Conservation (phyloP, 2,888 invertebrate species). For the Lepeophtheirus nordmannii region DNA sequence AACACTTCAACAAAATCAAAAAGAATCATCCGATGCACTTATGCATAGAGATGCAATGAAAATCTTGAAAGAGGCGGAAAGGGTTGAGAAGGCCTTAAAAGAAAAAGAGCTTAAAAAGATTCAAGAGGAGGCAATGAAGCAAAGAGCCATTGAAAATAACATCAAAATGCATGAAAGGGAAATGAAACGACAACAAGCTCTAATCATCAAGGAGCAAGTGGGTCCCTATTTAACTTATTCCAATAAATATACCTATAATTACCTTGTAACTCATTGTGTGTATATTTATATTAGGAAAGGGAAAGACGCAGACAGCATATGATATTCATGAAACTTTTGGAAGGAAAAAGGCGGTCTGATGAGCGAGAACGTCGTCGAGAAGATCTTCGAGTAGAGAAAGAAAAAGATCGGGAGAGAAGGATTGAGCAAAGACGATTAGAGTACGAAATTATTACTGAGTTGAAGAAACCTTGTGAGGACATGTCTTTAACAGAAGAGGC, state of each 20-base stretch:
- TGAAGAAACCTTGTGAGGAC: conserved; percentile 79
- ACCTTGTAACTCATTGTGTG: conserved; percentile 9
- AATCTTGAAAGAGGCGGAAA: not conserved
- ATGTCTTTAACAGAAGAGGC: conserved; percentile 46
- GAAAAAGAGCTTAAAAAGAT: conserved; percentile 6
- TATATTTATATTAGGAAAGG: conserved; percentile 47
- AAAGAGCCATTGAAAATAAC: conserved; percentile 68
- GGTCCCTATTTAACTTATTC: conserved; percentile 30
- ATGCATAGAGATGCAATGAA: not conserved
- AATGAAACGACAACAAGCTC: conserved; percentile 66
- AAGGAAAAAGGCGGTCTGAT: conserved; percentile 68
- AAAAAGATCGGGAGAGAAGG: conserved; percentile 72
- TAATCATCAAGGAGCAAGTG: conserved; percentile 81
- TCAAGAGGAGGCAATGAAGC: conserved; percentile 22
- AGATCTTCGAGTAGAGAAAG: conserved; percentile 58
- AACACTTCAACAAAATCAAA: not conserved
- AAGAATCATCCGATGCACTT: not conserved
- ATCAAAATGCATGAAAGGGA: conserved; percentile 77
- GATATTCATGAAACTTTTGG: conserved; percentile 68
- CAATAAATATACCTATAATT: conserved; percentile 8
- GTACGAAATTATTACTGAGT: conserved; percentile 50
- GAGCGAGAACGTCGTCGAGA: conserved; percentile 55
- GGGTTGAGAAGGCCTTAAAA: not conserved
- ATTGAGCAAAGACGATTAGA: conserved; percentile 53
- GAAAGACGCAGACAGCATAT: conserved; percentile 80